These are phyloP conservation scores for Lophura nycthemera DNA, from an alignment of 2,113 vertebrate species.

Conservation along the genomic window DNA sequence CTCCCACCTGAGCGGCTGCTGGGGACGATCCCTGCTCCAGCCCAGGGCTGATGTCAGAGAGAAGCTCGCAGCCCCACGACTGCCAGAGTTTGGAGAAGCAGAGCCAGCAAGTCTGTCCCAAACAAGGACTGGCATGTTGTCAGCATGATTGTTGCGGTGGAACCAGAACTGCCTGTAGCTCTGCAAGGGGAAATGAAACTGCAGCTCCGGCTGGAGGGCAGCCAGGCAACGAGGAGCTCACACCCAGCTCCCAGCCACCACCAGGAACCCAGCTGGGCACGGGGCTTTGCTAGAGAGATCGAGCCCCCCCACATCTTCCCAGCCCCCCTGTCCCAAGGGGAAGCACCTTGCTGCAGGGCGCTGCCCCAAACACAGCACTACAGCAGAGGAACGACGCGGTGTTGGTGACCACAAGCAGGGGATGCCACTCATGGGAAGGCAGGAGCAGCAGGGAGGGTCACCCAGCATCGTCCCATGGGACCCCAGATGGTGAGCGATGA, in stretches of 20 bases:
- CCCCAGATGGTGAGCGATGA: rapidly evolving
- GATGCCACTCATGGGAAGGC: rapidly evolving
- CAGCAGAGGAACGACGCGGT: rapidly evolving
- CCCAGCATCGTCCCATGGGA: not conserved
- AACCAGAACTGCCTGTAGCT: conserved; percentile 45
- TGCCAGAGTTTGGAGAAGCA: not conserved
- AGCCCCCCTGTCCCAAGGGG: not conserved
- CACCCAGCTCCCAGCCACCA: not conserved
- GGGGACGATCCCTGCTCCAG: no score
- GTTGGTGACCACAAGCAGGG: rapidly evolving
- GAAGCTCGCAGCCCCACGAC: not conserved
- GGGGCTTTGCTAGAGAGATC: not conserved
- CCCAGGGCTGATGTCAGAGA: not conserved
- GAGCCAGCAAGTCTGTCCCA: conserved; percentile 18
- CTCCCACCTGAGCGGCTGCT: not conserved
- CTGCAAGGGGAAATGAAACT: conserved; percentile 38
- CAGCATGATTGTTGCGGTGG: not conserved
- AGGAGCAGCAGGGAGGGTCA: rapidly evolving
- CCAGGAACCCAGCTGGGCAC: rapidly evolving
- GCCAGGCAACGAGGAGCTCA: conserved; percentile 7
- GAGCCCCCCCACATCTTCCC: not conserved
- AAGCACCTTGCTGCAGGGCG: not conserved
- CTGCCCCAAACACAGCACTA: no score
- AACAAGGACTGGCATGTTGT: not conserved
- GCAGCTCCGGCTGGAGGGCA: conserved; percentile 10